Percentiles rank a stretch among this genome's conserved stretches.
Evolutionary conservation across 2,113 vertebrate genomes (phyloP).

Genomic region (Lagopus leucura): DNA sequence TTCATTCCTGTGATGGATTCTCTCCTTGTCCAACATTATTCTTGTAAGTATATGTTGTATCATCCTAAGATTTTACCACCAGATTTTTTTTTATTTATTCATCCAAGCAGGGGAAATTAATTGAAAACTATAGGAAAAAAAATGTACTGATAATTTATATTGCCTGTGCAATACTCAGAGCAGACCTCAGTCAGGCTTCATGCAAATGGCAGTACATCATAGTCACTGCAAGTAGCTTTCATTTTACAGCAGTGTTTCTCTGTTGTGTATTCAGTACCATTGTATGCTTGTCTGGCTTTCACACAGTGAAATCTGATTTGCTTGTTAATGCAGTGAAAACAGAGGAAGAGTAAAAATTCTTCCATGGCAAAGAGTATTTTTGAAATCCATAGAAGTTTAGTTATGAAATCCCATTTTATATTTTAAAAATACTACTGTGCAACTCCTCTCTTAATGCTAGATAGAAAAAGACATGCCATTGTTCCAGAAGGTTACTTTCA

Average conservation of each 20-base stretch:
- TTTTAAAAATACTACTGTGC: not conserved
- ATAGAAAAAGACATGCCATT: not conserved
- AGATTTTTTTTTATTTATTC: not conserved
- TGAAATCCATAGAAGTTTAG: not conserved
- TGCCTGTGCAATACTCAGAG: not conserved
- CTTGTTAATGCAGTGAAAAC: not conserved
- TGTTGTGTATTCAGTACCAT: not conserved
- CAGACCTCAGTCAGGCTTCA: not conserved
- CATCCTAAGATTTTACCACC: not conserved
- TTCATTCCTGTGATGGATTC: not conserved
- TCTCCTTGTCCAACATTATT: not conserved
- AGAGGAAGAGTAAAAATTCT: not conserved
- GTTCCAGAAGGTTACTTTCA: not conserved
- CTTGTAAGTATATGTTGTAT: not conserved
- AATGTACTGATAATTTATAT: not conserved
- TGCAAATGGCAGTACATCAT: accelerated
- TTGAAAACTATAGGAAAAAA: not conserved
- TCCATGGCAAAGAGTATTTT: not conserved
- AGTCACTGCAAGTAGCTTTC: not conserved
- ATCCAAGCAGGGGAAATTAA: not conserved
- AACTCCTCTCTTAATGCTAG: not conserved
- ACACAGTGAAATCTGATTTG: not conserved
- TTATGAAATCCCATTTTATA: not conserved
- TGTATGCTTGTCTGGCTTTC: not conserved
- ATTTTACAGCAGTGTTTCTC: not conserved